Evolutionary conservation across 2,113 vertebrate species (phyloP).

Genomic region (Catharus fuscescens): DNA sequence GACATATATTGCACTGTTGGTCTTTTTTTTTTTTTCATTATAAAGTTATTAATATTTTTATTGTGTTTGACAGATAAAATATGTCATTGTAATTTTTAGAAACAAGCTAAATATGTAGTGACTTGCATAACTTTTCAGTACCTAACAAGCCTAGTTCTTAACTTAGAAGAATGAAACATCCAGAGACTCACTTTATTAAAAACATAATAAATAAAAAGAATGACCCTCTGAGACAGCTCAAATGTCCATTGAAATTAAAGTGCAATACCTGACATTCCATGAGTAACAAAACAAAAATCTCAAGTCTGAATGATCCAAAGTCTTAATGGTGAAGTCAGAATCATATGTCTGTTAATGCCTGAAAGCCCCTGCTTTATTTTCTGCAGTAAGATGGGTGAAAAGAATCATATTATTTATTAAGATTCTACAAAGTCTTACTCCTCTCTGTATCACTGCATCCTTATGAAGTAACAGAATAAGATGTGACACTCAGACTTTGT

Average conservation of each 20-base stretch:
- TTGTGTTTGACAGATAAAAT: slow-evolving; percentile 2
- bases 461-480: background rate
- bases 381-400: background rate
- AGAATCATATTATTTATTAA: background rate
- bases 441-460: background rate
- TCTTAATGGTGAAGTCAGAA: background rate
- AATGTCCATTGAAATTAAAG: background rate
- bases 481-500: background rate
- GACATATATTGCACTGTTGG: background rate
- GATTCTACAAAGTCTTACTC: background rate
- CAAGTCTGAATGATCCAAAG: background rate
- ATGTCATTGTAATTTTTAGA: background rate
- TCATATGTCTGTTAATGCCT: background rate
- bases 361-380: background rate
- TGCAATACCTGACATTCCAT: background rate
- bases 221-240: background rate
- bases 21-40: background rate
- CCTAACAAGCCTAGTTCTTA: background rate
- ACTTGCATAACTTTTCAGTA: background rate
- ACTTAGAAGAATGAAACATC: slow-evolving; percentile 3
- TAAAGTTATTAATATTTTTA: background rate
- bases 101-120: background rate
- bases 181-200: background rate
- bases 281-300: background rate
- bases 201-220: background rate